A percentile compares a stretch with the other conserved stretches of the same genome.
phyloP scores from a whole-genome alignment of 2,888 invertebrate species.

The Acleris literana region DNA sequence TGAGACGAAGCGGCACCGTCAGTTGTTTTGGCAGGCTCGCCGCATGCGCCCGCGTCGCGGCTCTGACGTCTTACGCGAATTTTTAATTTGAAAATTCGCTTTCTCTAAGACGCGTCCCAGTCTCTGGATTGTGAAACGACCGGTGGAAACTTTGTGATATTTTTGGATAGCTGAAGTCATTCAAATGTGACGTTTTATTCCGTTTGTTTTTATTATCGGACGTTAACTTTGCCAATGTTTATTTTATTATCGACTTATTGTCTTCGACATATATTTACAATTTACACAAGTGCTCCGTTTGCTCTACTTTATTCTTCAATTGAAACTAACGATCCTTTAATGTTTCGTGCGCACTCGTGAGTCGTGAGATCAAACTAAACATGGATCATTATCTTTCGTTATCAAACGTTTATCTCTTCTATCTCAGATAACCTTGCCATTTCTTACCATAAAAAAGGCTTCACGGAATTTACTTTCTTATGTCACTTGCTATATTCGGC shows the following conservation, averaged over 20 bases:
- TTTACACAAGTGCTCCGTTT: constrained; percentile 49
- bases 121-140: constrained; percentile 22
- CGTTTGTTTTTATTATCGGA: constrained; percentile 13
- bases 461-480: constrained; percentile 21
- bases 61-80: constrained; percentile 43
- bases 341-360: constrained; percentile 49
- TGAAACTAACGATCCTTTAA: constrained; percentile 45
- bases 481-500: constrained; percentile 37
- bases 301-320: constrained; percentile 44
- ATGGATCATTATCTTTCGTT: constrained; percentile 52
- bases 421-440: constrained; percentile 60
- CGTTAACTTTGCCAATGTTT: constrained; percentile 15
- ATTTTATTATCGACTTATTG: constrained; percentile 29
- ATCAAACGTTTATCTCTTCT: constrained; percentile 51
- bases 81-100: constrained; percentile 39
- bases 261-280: constrained; percentile 24
- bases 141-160: constrained; percentile 29
- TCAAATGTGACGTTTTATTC: constrained; percentile 20
- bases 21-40: constrained; percentile 75
- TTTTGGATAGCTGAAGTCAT: constrained; percentile 16
- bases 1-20: constrained; percentile 72
- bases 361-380: constrained; percentile 43
- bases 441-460: constrained; percentile 17
- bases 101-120: constrained; percentile 34
- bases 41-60: constrained; percentile 63